Evolutionary conservation across 2,797 vertebrate species (phyloP).

Genomic region (Heteromormyrus szaboi): DNA sequence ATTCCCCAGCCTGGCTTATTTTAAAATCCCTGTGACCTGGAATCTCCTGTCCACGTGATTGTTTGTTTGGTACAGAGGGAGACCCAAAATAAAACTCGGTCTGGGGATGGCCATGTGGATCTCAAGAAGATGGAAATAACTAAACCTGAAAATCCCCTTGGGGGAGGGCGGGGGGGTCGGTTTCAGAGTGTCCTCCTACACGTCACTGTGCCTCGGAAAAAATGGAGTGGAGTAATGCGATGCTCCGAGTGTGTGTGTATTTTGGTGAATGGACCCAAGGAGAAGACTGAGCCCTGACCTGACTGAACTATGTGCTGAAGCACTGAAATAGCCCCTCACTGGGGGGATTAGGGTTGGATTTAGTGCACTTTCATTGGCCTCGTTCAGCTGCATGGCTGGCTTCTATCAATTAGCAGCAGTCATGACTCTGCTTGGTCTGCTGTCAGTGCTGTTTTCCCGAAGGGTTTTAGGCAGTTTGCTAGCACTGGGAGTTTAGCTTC

Average conservation of each 20-base stretch:
- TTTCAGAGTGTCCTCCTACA: neutral
- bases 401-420: neutral
- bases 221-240: neutral
- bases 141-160: neutral
- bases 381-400: neutral
- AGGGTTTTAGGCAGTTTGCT: neutral
- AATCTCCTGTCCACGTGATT: slow-evolving; percentile 9
- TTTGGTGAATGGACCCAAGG: neutral
- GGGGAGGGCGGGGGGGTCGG: neutral
- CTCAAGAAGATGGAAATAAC: slow-evolving; percentile 5
- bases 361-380: neutral
- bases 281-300: neutral
- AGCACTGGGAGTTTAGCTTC: neutral
- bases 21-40: neutral
- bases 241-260: neutral
- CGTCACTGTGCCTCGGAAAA: neutral
- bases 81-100: neutral
- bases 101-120: neutral
- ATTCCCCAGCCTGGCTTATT: slow-evolving; percentile 1
- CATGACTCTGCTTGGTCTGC: neutral
- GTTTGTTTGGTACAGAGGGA: neutral
- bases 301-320: neutral
- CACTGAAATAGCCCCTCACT: neutral
- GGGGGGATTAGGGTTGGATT: neutral
- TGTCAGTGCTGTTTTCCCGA: neutral